A percentile compares a stretch with the other conserved stretches of the same genome.
Evolutionary conservation across 2,113 vertebrate genomes (phyloP).

Genomic region (Bujurquina vittata): DNA sequence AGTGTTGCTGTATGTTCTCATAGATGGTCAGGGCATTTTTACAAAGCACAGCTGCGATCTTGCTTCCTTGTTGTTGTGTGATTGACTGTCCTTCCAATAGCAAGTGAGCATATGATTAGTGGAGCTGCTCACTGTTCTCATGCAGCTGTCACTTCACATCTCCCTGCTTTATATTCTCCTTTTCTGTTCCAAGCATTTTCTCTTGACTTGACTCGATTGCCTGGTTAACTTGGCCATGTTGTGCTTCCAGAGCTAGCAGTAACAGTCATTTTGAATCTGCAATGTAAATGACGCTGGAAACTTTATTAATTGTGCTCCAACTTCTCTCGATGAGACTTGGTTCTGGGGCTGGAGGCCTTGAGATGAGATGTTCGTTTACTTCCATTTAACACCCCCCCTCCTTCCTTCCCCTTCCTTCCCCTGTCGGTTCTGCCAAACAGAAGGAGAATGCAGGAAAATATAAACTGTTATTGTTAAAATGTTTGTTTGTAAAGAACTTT

Average conservation of each 20-base stretch:
- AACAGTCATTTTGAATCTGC: constrained; percentile 69
- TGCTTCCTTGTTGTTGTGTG: constrained; percentile 61
- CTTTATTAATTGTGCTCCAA: constrained; percentile 75
- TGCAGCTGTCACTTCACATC: constrained; percentile 65
- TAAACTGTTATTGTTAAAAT: constrained; percentile 85
- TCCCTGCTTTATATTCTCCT: constrained; percentile 31
- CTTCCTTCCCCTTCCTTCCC: constrained; percentile 28
- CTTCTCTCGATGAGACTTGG: constrained; percentile 70
- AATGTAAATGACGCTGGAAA: constrained; percentile 74
- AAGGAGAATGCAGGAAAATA: constrained; percentile 76
- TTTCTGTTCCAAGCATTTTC: constrained; percentile 21
- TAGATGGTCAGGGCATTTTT: constrained; percentile 69
- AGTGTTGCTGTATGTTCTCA: constrained; percentile 66
- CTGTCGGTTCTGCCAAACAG: constrained; percentile 67
- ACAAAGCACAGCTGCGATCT: constrained; percentile 66
- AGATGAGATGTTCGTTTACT: constrained; percentile 75
- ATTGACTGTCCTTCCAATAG: constrained; percentile 74
- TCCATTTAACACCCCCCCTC: constrained; percentile 67
- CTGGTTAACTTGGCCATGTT: constrained; percentile 37
- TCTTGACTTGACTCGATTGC: constrained; percentile 39
- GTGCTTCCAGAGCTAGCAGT: constrained; percentile 20
- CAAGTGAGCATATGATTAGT: constrained; percentile 75
- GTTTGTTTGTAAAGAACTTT: constrained; percentile 86
- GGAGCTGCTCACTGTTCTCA: constrained; percentile 60
- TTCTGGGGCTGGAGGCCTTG: constrained; percentile 67